Evolutionary conservation across 2,888 invertebrate species (phyloP).

Genomic region (Villa cingulata): DNA sequence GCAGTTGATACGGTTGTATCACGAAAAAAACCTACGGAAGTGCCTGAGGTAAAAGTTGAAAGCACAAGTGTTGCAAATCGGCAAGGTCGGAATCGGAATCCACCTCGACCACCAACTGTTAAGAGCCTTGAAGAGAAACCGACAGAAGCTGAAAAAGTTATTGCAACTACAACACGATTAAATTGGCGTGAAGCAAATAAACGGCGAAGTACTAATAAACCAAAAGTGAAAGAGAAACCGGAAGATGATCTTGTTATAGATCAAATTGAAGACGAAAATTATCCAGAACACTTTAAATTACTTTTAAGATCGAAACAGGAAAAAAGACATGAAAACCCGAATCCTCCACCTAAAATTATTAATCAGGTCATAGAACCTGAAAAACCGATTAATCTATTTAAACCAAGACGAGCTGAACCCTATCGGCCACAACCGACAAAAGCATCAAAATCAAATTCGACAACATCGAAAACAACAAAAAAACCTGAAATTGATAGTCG

Average conservation of each 20-base stretch:
- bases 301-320: slow-evolving; percentile 44
- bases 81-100: slow-evolving; percentile 3
- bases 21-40: neutral
- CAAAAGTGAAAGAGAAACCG: slow-evolving; percentile 9
- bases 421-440: slow-evolving; percentile 15
- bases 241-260: slow-evolving; percentile 34
- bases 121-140: slow-evolving; percentile 4
- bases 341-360: neutral
- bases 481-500: slow-evolving; percentile 6
- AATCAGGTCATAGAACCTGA: slow-evolving; percentile 12
- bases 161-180: slow-evolving; percentile 13
- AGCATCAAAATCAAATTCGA: slow-evolving; percentile 8
- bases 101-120: neutral
- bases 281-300: slow-evolving; percentile 52
- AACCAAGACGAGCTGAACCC: slow-evolving; percentile 15
- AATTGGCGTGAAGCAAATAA: slow-evolving; percentile 13
- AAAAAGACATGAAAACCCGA: neutral
- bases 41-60: neutral
- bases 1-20: neutral
- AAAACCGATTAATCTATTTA: slow-evolving; percentile 12
- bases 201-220: slow-evolving; percentile 10
- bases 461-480: slow-evolving; percentile 6
- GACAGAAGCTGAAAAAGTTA: slow-evolving; percentile 11
- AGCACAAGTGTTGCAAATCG: neutral
- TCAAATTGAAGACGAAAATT: slow-evolving; percentile 48